Conservation (phyloP, 2,888 invertebrate genomes). For the Luffia ferchaultella region DNA sequence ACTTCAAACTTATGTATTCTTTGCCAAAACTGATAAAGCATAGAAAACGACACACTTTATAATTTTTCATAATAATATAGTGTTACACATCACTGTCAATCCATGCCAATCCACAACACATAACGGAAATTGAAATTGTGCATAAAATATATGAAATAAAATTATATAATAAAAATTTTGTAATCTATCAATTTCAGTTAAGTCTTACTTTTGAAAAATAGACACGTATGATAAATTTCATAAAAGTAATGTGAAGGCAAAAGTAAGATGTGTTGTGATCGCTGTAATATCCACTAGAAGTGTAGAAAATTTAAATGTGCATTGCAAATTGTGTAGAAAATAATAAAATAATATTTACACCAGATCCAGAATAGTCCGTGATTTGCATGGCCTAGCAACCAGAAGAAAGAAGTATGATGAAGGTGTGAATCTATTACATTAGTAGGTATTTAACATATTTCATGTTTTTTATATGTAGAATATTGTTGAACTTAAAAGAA, state of each 20-base stretch:
- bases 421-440: conserved; percentile 3
- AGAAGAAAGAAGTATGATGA: conserved; percentile 21
- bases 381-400: conserved; percentile 86
- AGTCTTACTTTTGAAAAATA: neutral
- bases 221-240: neutral
- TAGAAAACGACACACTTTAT: too few relatives aligned
- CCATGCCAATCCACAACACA: conserved; percentile 7
- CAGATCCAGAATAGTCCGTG: conserved; percentile 88
- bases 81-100: neutral
- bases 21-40: too few relatives aligned
- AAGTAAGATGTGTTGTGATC: neutral
- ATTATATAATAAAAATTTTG: neutral
- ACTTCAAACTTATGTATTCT: too few relatives aligned
- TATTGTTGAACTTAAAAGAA: too few relatives aligned
- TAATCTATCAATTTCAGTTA: neutral
- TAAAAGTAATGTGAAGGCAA: neutral
- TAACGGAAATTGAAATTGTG: conserved; percentile 3
- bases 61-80: too few relatives aligned
- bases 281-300: neutral
- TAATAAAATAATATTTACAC: conserved; percentile 76
- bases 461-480: too few relatives aligned
- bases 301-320: conserved; percentile 38
- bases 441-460: too few relatives aligned
- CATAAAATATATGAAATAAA: too few relatives aligned
- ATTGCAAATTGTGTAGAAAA: conserved; percentile 40